A percentile compares a stretch with the other conserved stretches of the same genome.
Conservation (phyloP, 2,113 vertebrate genomes). For the Prionailurus viverrinus region DNA sequence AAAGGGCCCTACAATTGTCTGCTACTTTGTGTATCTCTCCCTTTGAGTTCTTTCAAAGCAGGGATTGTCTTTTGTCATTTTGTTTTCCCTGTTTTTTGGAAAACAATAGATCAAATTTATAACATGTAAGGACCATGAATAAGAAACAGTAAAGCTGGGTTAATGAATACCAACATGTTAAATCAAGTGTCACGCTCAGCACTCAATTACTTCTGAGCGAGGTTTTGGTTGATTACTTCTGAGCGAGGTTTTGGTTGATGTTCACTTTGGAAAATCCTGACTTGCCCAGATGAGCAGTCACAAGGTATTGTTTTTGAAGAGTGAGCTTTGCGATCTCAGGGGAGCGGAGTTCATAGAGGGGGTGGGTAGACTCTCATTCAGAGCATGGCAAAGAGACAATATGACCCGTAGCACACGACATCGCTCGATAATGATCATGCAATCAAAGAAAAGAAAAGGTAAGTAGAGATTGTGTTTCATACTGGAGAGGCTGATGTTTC, state of each 20-base stretch:
- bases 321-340: not conserved
- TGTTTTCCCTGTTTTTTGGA: not conserved
- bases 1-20: not conserved
- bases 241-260: not conserved
- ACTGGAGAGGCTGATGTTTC: not conserved
- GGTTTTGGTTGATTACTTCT: too few species aligned
- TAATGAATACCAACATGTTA: not conserved
- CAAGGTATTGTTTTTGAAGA: not conserved
- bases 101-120: not conserved
- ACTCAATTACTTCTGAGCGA: not conserved
- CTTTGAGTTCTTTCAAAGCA: slow-evolving; percentile 1
- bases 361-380: not conserved
- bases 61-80: not conserved
- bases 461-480: not conserved
- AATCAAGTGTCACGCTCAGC: not conserved
- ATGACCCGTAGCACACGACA: not conserved
- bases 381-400: not conserved
- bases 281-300: not conserved
- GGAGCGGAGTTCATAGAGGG: not conserved
- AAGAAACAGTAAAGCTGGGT: slow-evolving; percentile 8
- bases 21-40: not conserved
- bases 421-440: not conserved
- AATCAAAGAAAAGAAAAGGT: not conserved
- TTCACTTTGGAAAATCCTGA: slow-evolving; percentile 51
- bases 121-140: not conserved